Conservation (phyloP, 2,888 invertebrate genomes). For the Anodontia alba region DNA sequence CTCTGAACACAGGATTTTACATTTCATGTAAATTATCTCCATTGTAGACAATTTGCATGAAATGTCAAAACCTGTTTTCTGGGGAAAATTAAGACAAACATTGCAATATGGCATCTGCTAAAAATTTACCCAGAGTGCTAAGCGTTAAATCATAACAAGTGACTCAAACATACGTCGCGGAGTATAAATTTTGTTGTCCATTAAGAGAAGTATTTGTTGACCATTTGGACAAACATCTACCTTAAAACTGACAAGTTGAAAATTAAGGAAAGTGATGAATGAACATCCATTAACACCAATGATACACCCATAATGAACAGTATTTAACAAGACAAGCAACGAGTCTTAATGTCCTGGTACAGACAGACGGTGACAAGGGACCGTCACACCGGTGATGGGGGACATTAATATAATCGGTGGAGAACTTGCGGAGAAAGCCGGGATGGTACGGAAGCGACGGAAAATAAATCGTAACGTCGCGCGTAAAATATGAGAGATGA, state of each 20-base stretch:
- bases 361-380: neutral
- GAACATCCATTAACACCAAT: constrained; percentile 9
- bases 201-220: neutral
- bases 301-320: constrained; percentile 6
- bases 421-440: neutral
- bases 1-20: no score
- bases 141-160: no score
- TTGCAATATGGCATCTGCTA: no score
- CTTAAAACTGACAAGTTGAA: neutral
- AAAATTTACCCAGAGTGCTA: no score
- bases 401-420: neutral
- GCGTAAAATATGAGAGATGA: no score
- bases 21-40: no score
- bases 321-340: neutral
- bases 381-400: neutral
- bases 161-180: no score
- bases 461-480: neutral
- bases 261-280: constrained; percentile 8
- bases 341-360: neutral
- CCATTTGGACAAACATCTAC: neutral
- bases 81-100: no score
- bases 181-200: no score
- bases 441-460: neutral
- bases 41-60: no score
- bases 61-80: no score